Evolutionary conservation across 2,113 vertebrate species (phyloP).

Genomic region (Oceanites oceanicus): DNA sequence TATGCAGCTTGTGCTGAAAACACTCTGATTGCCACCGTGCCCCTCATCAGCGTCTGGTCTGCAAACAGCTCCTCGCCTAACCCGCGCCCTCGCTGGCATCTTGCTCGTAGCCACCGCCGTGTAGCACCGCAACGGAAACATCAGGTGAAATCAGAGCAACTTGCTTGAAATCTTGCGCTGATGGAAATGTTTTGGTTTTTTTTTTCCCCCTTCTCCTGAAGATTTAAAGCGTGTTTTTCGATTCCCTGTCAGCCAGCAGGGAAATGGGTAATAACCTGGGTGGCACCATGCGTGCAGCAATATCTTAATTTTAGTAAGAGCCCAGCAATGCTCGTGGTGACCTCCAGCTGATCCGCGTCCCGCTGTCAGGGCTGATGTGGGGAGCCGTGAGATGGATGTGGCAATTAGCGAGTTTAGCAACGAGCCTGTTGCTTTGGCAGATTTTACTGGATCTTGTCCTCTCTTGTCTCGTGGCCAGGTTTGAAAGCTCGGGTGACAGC

Average conservation of each 20-base stretch:
- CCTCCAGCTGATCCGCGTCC: accelerated
- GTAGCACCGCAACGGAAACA: not conserved
- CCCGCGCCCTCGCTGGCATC: not conserved
- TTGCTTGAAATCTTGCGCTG: not conserved
- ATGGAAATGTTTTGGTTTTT: not conserved
- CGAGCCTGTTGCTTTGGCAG: not conserved
- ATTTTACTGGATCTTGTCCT: not conserved
- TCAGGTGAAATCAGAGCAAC: not conserved
- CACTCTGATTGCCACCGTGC: not conserved
- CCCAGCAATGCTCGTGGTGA: not conserved
- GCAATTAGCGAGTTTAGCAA: not conserved
- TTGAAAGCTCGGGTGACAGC: no score
- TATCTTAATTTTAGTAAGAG: not conserved
- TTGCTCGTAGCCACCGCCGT: not conserved
- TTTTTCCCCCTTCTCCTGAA: not conserved
- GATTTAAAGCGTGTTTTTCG: not conserved
- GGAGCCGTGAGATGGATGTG: not conserved
- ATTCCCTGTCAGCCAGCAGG: not conserved
- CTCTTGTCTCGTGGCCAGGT: not conserved
- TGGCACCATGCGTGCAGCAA: not conserved
- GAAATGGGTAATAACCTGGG: not conserved
- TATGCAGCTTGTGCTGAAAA: not conserved
- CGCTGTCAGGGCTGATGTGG: not conserved
- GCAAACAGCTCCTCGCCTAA: not conserved
- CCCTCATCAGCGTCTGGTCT: not conserved